Base-by-base conservation (phyloP, 2,888 invertebrate species). In the Biston stratarius region DNA sequence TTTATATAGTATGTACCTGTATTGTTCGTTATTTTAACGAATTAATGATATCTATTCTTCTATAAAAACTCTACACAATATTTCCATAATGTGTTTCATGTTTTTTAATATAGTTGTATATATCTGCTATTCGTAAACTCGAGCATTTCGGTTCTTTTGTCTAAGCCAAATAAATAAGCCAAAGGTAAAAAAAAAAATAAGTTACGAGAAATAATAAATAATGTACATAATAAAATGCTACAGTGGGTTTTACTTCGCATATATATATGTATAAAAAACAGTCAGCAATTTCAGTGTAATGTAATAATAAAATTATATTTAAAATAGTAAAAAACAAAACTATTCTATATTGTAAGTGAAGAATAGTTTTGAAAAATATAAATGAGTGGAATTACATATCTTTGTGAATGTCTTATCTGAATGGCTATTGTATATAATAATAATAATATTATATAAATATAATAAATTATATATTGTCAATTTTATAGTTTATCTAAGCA, bases 161-260 rank as follows among this genome's bases (percentile, higher is more conserved):
- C 83, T 85, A 89, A 86, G 92, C 91, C 92, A 92, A 92, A 92
- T 83, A 86, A 70, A 76, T 82, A 87, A 88, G 92, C 91, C 92
- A 92, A 92, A 92, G 89, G 87, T 85, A 82, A 80, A 80, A 80
- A 76, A 73, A 73, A 74, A 76, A 71, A 75, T 42, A 42, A 73
- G 68, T 67, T 67, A 71, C 68, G 14, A 70, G 74, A 72, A 71
- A 59, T 63, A 63, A 67, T 75, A 74, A 73, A 69, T 52, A 49
- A 48, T 70, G 71, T 74, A 73, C 60, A 73, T 77, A 78, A 62
- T 74, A 74, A 74, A 71, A 72, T 65, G 74, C 77, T 79, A 75
- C 72, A 74, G 60, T 74, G 73, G 71, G 70, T 40, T 64, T 72
- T 74, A 70, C 75, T 77, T 81, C 79, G 78, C 78, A 24, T 24